Evolutionary conservation across 2,888 invertebrate genomes (phyloP).

Genomic region (Chirona hameri): DNA sequence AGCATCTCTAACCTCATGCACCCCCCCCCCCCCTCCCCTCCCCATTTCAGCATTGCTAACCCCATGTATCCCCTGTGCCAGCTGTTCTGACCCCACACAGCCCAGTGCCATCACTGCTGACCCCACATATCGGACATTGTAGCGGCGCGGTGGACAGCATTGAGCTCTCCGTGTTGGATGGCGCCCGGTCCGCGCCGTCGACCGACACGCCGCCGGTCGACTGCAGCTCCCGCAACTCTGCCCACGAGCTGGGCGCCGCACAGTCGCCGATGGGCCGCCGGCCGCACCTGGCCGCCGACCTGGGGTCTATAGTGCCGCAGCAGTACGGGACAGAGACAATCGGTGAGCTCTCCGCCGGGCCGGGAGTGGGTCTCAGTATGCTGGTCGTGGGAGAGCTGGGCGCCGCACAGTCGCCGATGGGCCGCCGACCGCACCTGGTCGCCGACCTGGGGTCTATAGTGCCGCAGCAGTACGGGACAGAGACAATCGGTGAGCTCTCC

Average conservation of each 20-base stretch:
- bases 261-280: conserved; percentile 24
- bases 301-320: too few relatives aligned
- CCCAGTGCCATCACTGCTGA: background rate
- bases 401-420: conserved; percentile 25
- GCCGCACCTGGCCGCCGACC: background rate
- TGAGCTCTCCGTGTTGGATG: conserved; percentile 68
- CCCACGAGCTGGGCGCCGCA: conserved; percentile 53
- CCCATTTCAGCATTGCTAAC: too few relatives aligned
- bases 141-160: conserved; percentile 72
- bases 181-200: conserved; percentile 41
- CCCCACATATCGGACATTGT: conserved; percentile 31
- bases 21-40: too few relatives aligned
- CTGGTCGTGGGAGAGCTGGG: too few relatives aligned
- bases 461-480: conserved; percentile 51
- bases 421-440: background rate
- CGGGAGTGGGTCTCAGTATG: too few relatives aligned
- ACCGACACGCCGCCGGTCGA: conserved; percentile 54
- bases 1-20: too few relatives aligned
- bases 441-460: too few relatives aligned
- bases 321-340: conserved; percentile 57
- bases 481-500: conserved; percentile 57
- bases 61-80: too few relatives aligned
- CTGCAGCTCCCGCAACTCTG: conserved; percentile 62
- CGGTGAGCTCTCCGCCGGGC: conserved; percentile 45
- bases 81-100: background rate